A percentile compares a stretch with the other conserved stretches of the same genome.
Evolutionary conservation across 2,113 vertebrate species (phyloP).

Genomic region (Gymnocephalus cernua): DNA sequence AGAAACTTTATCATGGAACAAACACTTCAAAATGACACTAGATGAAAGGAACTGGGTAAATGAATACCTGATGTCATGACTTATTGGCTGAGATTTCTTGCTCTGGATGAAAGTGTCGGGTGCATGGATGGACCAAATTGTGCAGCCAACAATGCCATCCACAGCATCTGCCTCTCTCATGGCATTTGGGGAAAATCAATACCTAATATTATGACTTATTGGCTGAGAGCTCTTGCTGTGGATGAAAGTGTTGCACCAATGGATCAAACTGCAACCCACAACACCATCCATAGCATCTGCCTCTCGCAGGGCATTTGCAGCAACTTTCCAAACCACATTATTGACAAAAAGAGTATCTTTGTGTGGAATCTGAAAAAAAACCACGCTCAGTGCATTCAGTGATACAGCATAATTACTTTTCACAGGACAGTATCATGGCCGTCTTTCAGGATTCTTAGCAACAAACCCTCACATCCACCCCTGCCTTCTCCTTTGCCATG

Average conservation of each 20-base stretch:
- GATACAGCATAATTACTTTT: conserved; percentile 13
- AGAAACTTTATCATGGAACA: too few relatives aligned
- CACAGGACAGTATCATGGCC: conserved; percentile 15
- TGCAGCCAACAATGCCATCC: too few relatives aligned
- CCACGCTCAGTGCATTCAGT: conserved; percentile 3
- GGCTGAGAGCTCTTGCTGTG: neutral
- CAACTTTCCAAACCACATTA: neutral
- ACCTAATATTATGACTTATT: neutral
- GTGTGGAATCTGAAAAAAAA: neutral
- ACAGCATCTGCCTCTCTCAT: too few relatives aligned
- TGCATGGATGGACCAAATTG: too few relatives aligned
- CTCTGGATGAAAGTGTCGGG: too few relatives aligned
- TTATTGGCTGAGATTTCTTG: too few relatives aligned
- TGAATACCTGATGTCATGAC: too few relatives aligned
- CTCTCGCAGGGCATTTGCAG: neutral
- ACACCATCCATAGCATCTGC: neutral
- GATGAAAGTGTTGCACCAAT: neutral
- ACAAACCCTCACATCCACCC: conserved; percentile 19
- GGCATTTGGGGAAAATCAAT: too few relatives aligned
- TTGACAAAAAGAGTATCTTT: conserved; percentile 16
- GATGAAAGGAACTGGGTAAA: too few relatives aligned
- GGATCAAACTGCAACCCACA: neutral
- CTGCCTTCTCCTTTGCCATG: neutral
- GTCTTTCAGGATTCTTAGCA: conserved; percentile 42
- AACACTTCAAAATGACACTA: too few relatives aligned